These are phyloP conservation scores for Epinotia brunnichana DNA, from an alignment of 2,888 invertebrate genomes.

Conservation along the genomic window DNA sequence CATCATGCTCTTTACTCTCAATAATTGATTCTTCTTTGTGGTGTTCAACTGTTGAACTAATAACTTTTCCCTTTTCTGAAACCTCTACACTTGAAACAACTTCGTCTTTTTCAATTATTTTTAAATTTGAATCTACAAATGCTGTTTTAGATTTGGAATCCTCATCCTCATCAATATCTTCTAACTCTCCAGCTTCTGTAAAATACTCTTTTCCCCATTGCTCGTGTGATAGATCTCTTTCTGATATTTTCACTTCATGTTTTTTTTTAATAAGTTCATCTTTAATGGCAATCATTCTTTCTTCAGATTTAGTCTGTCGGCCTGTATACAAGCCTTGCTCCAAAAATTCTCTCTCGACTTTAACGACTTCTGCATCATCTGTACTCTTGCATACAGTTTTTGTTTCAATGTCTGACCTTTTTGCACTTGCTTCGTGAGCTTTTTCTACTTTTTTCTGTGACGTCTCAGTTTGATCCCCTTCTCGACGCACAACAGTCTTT, in stretches of 20 bases:
- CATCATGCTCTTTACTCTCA: conserved; percentile 80
- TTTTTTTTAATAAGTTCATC: conserved; percentile 78
- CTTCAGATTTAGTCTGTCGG: conserved; percentile 76
- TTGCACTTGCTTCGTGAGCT: conserved; percentile 80
- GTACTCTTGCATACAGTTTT: conserved; percentile 75
- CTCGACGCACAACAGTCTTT: conserved; percentile 74
- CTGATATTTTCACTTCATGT: conserved; percentile 80
- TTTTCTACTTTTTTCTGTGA: conserved; percentile 81
- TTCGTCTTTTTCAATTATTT: conserved; percentile 79
- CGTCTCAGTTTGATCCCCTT: conserved; percentile 79
- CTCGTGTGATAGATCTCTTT: conserved; percentile 79
- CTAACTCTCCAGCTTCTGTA: conserved; percentile 76
- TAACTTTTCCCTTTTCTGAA: conserved; percentile 76
- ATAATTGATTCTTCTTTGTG: conserved; percentile 78
- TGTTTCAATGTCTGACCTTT: conserved; percentile 76
- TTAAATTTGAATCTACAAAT: conserved; percentile 73
- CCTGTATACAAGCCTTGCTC: conserved; percentile 79
- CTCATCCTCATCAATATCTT: conserved; percentile 76
- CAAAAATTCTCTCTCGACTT: conserved; percentile 74
- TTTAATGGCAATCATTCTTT: conserved; percentile 79
- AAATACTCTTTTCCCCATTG: conserved; percentile 83
- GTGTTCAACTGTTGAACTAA: conserved; percentile 76
- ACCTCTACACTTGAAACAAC: conserved; percentile 73
- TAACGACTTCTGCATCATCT: conserved; percentile 73
- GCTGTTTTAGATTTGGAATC: conserved; percentile 71